Base-by-base conservation (phyloP, 2,888 invertebrate species). In the Candidula unifasciata region DNA sequence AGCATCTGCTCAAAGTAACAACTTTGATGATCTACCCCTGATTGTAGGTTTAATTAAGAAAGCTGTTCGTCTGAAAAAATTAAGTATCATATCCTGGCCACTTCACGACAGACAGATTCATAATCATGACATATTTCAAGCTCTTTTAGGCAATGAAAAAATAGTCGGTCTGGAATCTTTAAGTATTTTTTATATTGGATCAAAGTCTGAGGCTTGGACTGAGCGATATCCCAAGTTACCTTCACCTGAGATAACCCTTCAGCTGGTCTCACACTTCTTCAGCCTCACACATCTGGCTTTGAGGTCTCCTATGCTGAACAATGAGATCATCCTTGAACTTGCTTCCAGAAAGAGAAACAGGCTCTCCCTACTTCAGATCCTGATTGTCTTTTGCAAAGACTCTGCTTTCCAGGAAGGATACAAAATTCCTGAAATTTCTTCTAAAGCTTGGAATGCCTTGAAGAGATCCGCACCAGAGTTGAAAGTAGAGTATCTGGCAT, bases 11-110 rank as follows among this genome's bases (percentile, higher is more conserved):
- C 80, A 80, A 13, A 90, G 88, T 5, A 83, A 85, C 60, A 82
- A 85, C 27, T 73, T 85, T 27, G 76, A 80, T 33, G 90, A 89
- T 52, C 79, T 91, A 10, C 84, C 84, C 54, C 87, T 87, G 3
- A 84, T 91, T 24, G 82, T 90, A 10, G 80, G 87, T 1, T 89
- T 92, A 79, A 88, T 91, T 0, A 77, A 86, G 30, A 89, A 89
- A 44, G 90, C 91, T 18, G 89, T 86, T 68, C 87, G 90, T 33
- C 87, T 92, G 74, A 90, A 89, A 68, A 83, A 84, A 33, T 83
- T 92, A 6, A 86, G 88, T 66, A 86, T 92, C 13, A 77, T 87
- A 6, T 90, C 91, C 0, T 92, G 92, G 92, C 92, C 92, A 1
- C 88, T 91, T 87, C 89, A 88, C 79, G 86, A 86, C 10, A 82